Evolutionary conservation across 2,888 invertebrate species (phyloP).

Genomic region (Pachycephus smyrnensis): DNA sequence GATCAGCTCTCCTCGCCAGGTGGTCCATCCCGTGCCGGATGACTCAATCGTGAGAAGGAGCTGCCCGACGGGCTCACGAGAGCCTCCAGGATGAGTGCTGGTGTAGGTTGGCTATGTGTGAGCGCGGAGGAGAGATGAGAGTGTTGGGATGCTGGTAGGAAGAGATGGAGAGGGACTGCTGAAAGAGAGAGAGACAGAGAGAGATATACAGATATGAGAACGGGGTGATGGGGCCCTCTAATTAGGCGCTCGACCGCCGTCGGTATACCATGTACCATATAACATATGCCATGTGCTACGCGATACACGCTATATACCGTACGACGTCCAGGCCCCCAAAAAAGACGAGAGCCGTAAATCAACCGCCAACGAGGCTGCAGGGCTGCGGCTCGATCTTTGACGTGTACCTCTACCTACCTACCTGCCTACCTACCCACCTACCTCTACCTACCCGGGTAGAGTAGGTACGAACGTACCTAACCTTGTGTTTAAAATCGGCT

Average conservation of each 20-base stretch:
- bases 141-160: no score
- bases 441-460: not conserved
- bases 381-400: slow-evolving; percentile 26
- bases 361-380: slow-evolving; percentile 51
- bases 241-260: slow-evolving; percentile 55
- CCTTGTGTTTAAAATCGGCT: no score
- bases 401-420: slow-evolving; percentile 23
- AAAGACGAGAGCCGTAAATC: slow-evolving; percentile 53
- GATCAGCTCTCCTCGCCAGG: slow-evolving; percentile 60
- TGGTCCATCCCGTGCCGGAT: slow-evolving; percentile 62
- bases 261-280: slow-evolving; percentile 43
- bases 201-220: slow-evolving; percentile 9
- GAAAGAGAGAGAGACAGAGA: slow-evolving; percentile 26
- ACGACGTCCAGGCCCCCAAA: slow-evolving; percentile 30
- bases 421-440: slow-evolving; percentile 7
- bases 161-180: slow-evolving; percentile 11
- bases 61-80: slow-evolving; percentile 48
- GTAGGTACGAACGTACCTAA: no score
- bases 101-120: slow-evolving; percentile 15
- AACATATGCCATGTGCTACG: slow-evolving; percentile 49
- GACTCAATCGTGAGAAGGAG: slow-evolving; percentile 64
- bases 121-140: slow-evolving; percentile 14
- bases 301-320: slow-evolving; percentile 44
- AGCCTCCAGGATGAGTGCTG: slow-evolving; percentile 2
- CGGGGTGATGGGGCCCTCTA: slow-evolving; percentile 49